Base-by-base conservation (phyloP, 1,140 invertebrate species). In the Hyphantria cunea region DNA sequence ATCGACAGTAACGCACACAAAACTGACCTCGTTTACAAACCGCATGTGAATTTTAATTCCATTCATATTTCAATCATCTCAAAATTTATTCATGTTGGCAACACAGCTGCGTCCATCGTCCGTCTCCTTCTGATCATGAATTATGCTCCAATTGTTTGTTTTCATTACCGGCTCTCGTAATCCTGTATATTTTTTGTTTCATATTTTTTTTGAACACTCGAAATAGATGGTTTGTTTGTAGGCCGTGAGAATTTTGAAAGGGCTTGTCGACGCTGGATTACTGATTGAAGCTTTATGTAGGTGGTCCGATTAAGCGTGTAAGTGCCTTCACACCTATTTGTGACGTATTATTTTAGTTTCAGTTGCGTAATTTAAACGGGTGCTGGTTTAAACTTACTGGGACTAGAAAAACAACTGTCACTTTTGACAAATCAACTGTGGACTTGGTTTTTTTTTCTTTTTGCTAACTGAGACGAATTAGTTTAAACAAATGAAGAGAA, bases 91-190 rank as follows among this genome's bases (percentile, higher is more conserved):
- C 15, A 49, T 37, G 11, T 34, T 32, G 31, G 44, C 17, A 42
- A 44, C 11, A 45, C 52, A 51, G 41, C 53, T 44, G 52, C 52
- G 45, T n/a, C 14, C 17, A 47, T 14, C 54, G 51, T 51, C 48
- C 52, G 54, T 25, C 17, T 25, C 45, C 25, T 42, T 49, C 64
- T 55, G 67, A 70, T 68, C 66, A 74, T 75, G 62, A 78, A 75
- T 78, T 79, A 81, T 71, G 74, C 63, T 49, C 42, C 63, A 53
- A 68, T 74, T 82, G 80, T 84, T 84, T 84, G 71, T 81, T 82
- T 80, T 80, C 70, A 63, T 81, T 76, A 67, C 65, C 63, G 72
- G 56, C 77, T 68, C 72, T 70, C 47, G 70, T 76, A 80, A 74
- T 73, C 67, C 72, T 61, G 51, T 58, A 42, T 68, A 58, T 74